A percentile compares a stretch with the other conserved stretches of the same genome.
These are phyloP conservation scores for Eretmocerus hayati DNA, from an alignment of 2,888 invertebrate species.

Conservation along the genomic window DNA sequence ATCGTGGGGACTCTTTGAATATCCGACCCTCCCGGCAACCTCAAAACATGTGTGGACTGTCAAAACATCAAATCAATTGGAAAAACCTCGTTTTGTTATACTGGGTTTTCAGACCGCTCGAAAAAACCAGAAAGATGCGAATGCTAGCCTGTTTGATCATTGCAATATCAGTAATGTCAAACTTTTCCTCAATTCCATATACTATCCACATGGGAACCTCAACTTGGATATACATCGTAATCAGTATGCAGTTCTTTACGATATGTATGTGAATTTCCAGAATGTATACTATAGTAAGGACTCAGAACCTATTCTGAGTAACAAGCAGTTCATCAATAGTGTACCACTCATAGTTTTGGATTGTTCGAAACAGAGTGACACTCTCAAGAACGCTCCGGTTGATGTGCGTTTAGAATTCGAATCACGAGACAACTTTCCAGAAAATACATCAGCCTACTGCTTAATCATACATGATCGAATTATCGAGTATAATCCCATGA, in stretches of 20 bases:
- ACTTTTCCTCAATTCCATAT: slow-evolving; percentile 36
- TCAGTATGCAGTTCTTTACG: slow-evolving; percentile 14
- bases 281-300: slow-evolving; percentile 22
- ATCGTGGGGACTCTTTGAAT: slow-evolving; percentile 41
- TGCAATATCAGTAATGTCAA: slow-evolving; percentile 37
- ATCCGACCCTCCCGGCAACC: slow-evolving; percentile 36
- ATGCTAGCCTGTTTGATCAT: slow-evolving; percentile 27
- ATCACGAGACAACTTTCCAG: slow-evolving; percentile 3
- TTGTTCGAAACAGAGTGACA: slow-evolving; percentile 9
- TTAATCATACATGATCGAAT: slow-evolving; percentile 13
- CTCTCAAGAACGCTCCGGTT: slow-evolving; percentile 9
- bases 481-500: slow-evolving; percentile 9
- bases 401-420: slow-evolving; percentile 12
- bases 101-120: slow-evolving; percentile 41
- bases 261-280: slow-evolving; percentile 18
- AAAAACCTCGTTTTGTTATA: slow-evolving; percentile 41
- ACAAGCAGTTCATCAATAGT: not conserved
- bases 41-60: slow-evolving; percentile 33
- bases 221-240: slow-evolving; percentile 11
- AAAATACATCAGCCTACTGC: slow-evolving; percentile 8
- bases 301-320: not conserved
- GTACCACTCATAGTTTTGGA: not conserved
- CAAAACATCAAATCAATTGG: slow-evolving; percentile 34
- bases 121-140: slow-evolving; percentile 29
- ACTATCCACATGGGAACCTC: slow-evolving; percentile 31